Conservation (phyloP, 2,888 invertebrate species). For the Drosophila kokeensis region DNA sequence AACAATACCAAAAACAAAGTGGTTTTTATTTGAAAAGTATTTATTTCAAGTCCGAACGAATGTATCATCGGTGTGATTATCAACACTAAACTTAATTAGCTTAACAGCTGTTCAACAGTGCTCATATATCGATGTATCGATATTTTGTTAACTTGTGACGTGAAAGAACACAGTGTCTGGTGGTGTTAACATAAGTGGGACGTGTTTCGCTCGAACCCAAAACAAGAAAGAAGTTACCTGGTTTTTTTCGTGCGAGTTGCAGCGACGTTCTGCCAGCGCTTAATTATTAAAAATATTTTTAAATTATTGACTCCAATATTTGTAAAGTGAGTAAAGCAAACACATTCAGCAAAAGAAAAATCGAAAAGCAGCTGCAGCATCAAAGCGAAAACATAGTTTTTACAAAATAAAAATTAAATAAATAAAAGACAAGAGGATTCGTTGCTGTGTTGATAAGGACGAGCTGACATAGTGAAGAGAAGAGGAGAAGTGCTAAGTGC, state of each 20-base stretch:
- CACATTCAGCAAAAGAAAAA: neutral
- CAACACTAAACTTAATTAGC: slow-evolving; percentile 10
- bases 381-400: slow-evolving; percentile 10
- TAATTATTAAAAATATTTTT: slow-evolving; percentile 7
- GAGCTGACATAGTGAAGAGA: neutral
- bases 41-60: neutral
- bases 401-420: neutral
- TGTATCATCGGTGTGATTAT: neutral
- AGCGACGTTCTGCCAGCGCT: slow-evolving; percentile 47
- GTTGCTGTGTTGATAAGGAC: slow-evolving; percentile 19
- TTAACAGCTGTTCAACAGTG: slow-evolving; percentile 36
- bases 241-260: slow-evolving; percentile 44
- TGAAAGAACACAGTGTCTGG: slow-evolving; percentile 17
- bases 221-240: slow-evolving; percentile 41
- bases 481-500: slow-evolving; percentile 26
- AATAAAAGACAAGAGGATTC: slow-evolving; percentile 8
- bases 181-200: slow-evolving; percentile 32
- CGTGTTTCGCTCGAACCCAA: slow-evolving; percentile 38
- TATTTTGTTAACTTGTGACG: neutral
- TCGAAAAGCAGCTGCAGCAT: neutral
- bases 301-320: slow-evolving; percentile 3
- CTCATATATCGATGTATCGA: slow-evolving; percentile 22
- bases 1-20: neutral
- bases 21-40: neutral
- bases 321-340: slow-evolving; percentile 10